phyloP scores from a whole-genome alignment of 2,797 vertebrate species.

The Enteromius paludinosus region DNA sequence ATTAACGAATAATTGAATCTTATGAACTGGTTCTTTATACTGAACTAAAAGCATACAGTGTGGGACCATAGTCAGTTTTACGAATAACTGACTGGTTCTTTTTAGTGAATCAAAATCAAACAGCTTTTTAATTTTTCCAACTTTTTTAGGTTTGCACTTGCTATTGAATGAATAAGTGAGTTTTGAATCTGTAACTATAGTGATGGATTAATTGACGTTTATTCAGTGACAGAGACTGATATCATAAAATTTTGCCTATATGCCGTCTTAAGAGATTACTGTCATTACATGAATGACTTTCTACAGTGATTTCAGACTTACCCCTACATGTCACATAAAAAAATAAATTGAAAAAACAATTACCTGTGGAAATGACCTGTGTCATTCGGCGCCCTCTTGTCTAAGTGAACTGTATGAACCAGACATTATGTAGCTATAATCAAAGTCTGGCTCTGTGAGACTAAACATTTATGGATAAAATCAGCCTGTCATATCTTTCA shows the following conservation, averaged over 20 bases:
- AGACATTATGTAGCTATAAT: not conserved
- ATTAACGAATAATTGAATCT: not conserved
- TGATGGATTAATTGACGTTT: not conserved
- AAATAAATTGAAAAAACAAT: no score
- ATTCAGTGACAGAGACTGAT: not conserved
- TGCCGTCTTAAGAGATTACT: not conserved
- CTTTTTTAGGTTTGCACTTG: not conserved
- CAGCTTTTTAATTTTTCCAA: not conserved
- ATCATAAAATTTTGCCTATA: not conserved
- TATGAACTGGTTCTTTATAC: not conserved
- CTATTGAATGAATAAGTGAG: not conserved
- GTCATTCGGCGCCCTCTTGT: not conserved
- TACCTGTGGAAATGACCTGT: not conserved
- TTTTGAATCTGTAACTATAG: not conserved
- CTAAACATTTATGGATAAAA: not conserved
- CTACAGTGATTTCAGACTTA: not conserved
- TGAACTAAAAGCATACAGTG: no score
- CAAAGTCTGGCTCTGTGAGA: not conserved
- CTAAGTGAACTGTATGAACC: not conserved
- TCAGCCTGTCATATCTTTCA: constrained; percentile 4
- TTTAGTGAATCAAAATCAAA: not conserved
- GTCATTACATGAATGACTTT: not conserved
- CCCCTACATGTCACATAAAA: not conserved
- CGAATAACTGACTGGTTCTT: not conserved
- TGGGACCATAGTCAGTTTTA: no score